phyloP scores from a whole-genome alignment of 2,113 vertebrate genomes.

The Meles meles region DNA sequence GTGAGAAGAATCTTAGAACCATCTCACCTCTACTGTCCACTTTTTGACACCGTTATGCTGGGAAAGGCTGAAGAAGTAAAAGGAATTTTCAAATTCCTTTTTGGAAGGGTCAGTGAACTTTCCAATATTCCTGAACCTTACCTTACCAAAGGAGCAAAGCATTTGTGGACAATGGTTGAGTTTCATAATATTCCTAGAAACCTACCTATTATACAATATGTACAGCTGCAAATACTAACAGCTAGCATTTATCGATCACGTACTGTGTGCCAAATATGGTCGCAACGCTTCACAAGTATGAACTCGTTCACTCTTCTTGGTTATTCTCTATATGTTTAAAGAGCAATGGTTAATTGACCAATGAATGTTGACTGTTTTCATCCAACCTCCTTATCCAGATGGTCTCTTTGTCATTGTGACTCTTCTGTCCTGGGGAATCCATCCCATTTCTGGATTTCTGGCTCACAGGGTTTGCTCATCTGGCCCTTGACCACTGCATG shows the following conservation, averaged over 20 bases:
- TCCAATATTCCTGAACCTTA: neutral
- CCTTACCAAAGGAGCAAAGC: neutral
- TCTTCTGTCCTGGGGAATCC: neutral
- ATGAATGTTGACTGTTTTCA: neutral
- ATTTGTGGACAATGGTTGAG: neutral
- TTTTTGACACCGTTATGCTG: neutral
- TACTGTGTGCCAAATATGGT: neutral
- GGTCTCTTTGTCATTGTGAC: neutral
- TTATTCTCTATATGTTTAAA: neutral
- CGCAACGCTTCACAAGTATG: neutral
- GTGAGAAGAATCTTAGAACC: neutral
- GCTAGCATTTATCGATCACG: neutral
- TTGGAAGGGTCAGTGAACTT: neutral
- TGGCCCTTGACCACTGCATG: neutral
- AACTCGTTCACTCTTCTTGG: neutral
- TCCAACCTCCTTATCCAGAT: neutral
- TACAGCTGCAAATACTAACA: neutral
- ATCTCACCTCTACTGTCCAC: neutral
- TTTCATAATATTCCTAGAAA: neutral
- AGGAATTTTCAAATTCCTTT: neutral
- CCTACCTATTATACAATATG: neutral
- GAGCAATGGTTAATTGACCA: neutral
- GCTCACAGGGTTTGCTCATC: neutral
- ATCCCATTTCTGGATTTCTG: neutral
- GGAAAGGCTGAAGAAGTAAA: neutral